Conservation (phyloP, 2,797 vertebrate genomes). For the Neoniphon sammara region DNA sequence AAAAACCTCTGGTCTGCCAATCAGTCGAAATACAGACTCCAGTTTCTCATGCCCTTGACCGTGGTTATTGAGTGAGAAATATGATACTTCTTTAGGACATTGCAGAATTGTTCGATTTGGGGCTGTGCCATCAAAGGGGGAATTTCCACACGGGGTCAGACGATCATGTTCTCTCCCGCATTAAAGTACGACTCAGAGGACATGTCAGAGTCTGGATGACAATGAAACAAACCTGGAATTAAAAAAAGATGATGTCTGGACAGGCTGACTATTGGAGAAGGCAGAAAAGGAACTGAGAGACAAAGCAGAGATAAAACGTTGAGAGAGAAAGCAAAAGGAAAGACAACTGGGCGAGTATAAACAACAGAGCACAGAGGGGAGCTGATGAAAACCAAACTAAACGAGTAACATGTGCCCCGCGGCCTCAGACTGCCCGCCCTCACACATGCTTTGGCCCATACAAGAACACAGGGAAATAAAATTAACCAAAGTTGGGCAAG, state of each 20-base stretch:
- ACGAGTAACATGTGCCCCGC: slow-evolving; percentile 76
- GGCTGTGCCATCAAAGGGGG: slow-evolving; percentile 65
- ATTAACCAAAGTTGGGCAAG: slow-evolving; percentile 49
- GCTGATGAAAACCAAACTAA: slow-evolving; percentile 79
- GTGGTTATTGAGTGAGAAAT: slow-evolving; percentile 58
- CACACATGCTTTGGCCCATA: slow-evolving; percentile 58
- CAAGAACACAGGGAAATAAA: slow-evolving; percentile 37
- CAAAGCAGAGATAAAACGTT: slow-evolving; percentile 71
- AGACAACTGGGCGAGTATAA: slow-evolving; percentile 64
- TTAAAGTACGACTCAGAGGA: slow-evolving; percentile 66
- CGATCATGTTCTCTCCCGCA: slow-evolving; percentile 56
- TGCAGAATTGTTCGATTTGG: slow-evolving; percentile 72
- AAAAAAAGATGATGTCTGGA: slow-evolving; percentile 71
- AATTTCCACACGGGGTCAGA: slow-evolving; percentile 70
- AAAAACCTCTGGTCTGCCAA: slow-evolving; percentile 20
- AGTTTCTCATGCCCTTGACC: slow-evolving; percentile 59
- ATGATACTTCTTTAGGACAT: slow-evolving; percentile 59
- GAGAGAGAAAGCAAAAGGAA: slow-evolving; percentile 59
- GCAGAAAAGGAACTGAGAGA: slow-evolving; percentile 55
- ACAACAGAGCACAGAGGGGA: slow-evolving; percentile 73
- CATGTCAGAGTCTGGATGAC: slow-evolving; percentile 44
- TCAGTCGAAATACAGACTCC: slow-evolving; percentile 23
- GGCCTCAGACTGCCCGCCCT: slow-evolving; percentile 63
- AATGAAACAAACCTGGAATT: slow-evolving; percentile 71
- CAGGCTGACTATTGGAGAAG: slow-evolving; percentile 64